Conservation (phyloP, 2,797 vertebrate genomes). For the Thripadectes ignobilis region DNA sequence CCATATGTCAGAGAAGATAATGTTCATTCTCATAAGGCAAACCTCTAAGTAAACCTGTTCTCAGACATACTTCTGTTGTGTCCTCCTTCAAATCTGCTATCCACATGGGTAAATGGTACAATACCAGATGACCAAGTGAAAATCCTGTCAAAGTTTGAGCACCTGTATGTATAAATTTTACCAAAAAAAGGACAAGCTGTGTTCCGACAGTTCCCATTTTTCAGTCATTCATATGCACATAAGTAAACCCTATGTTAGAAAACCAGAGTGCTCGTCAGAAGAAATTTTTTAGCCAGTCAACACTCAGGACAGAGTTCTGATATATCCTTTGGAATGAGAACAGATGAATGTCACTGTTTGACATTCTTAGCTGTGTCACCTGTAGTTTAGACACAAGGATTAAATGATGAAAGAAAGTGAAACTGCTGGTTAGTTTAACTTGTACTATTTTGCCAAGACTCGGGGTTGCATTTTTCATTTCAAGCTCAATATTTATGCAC, state of each 20-base stretch:
- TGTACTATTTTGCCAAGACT: neutral
- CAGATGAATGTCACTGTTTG: neutral
- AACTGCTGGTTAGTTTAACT: neutral
- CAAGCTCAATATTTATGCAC: neutral
- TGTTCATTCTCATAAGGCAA: neutral
- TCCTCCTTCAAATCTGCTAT: neutral
- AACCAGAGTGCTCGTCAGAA: neutral
- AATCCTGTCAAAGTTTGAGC: neutral
- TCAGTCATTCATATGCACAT: neutral
- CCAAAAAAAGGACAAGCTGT: neutral
- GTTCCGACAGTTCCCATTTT: neutral
- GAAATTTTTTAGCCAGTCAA: neutral
- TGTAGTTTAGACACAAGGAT: neutral
- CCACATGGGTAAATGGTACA: neutral
- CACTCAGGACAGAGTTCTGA: neutral
- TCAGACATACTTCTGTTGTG: neutral
- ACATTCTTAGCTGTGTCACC: neutral
- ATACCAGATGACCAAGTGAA: neutral
- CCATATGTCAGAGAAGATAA: neutral
- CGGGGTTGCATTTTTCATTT: neutral
- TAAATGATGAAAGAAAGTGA: neutral
- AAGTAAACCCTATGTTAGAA: neutral
- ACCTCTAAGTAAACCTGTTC: neutral
- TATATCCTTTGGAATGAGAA: neutral
- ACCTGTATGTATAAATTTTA: neutral